These are phyloP conservation scores for Podarcis lilfordi DNA, from an alignment of 2,797 vertebrate genomes.

Conservation along the genomic window DNA sequence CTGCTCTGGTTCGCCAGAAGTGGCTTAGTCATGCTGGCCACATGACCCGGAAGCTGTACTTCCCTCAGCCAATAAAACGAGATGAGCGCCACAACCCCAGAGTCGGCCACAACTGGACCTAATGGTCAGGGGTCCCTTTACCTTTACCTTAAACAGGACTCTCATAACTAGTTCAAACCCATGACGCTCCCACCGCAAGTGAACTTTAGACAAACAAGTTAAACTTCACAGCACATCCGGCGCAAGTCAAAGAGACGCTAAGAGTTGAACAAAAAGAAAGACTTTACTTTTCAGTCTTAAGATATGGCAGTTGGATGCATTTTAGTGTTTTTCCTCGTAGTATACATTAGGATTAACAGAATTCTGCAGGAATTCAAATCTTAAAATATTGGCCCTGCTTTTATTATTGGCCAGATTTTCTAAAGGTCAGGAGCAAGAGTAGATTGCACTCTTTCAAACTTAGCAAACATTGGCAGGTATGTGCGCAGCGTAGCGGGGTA, in stretches of 20 bases:
- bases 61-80: too few species aligned
- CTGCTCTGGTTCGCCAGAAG: too few species aligned
- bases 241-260: background rate
- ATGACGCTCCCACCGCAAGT: background rate
- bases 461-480: background rate
- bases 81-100: too few species aligned
- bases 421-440: background rate
- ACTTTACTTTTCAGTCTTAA: slow-evolving; percentile 11
- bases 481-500: slow-evolving; percentile 19
- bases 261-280: background rate
- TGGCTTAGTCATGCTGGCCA: too few species aligned
- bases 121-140: too few species aligned
- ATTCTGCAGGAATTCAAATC: slow-evolving; percentile 10
- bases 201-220: background rate
- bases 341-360: background rate
- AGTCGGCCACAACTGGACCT: too few species aligned
- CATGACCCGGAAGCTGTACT: too few species aligned
- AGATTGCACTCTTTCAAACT: background rate
- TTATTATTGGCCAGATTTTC: background rate
- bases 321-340: background rate
- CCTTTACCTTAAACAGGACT: too few species aligned
- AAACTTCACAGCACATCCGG: background rate
- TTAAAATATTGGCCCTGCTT: background rate
- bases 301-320: slow-evolving; percentile 21
- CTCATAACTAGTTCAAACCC: background rate